These are phyloP conservation scores for Tiliacea aurago DNA, from an alignment of 2,888 invertebrate species.

Conservation along the genomic window DNA sequence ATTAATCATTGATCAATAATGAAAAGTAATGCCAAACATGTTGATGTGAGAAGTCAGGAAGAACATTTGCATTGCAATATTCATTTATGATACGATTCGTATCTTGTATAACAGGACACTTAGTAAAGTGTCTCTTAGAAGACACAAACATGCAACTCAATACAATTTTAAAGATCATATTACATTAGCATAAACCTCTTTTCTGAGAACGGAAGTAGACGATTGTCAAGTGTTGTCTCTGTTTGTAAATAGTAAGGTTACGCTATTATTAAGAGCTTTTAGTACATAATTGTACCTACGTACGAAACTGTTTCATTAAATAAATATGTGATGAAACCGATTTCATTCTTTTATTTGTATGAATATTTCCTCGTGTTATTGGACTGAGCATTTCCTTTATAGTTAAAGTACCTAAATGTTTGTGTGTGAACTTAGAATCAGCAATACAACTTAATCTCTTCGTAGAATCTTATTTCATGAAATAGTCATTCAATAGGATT, in stretches of 20 bases:
- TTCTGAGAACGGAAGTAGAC: conserved; percentile 37
- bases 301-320: conserved; percentile 82
- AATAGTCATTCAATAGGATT: no score
- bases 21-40: not conserved
- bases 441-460: no score
- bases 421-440: not conserved
- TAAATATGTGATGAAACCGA: conserved; percentile 76
- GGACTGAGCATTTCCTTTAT: not conserved
- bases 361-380: not conserved
- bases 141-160: conserved; percentile 32
- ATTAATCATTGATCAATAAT: not conserved
- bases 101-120: conserved; percentile 5
- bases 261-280: conserved; percentile 71
- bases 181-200: conserved; percentile 26
- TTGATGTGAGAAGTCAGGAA: not conserved
- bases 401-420: not conserved
- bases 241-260: conserved; percentile 75
- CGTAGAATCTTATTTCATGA: no score
- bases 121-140: conserved; percentile 13
- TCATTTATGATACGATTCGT: conserved; percentile 7
- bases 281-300: conserved; percentile 73
- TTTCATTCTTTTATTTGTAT: conserved; percentile 49
- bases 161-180: conserved; percentile 12
- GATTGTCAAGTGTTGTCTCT: conserved; percentile 39
- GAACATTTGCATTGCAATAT: conserved; percentile 3